Base-by-base conservation (phyloP, 2,888 invertebrate genomes). In the Nebria salina region DNA sequence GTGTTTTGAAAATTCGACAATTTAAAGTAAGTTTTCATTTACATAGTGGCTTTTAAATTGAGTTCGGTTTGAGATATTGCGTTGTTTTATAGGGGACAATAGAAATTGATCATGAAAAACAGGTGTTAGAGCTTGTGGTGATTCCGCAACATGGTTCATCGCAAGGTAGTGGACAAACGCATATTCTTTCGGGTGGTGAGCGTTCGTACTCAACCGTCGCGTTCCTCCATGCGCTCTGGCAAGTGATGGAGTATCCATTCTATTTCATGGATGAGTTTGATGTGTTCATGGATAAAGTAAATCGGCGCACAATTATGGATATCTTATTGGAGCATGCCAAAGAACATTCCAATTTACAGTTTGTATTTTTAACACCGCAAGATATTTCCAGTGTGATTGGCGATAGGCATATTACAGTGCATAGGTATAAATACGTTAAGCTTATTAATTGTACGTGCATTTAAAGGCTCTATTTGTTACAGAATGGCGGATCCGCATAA, bases 201-300 rank as follows among this genome's bases (percentile, higher is more conserved):
- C 92, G 97, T 81, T 97, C 97, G 1, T 99, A 95, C 90, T 94
- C 97, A n/a, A 98, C 98, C 0, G 95, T 98, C 9, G 96, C 97
- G 64, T 96, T 98, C 88, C 92, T 99, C 84, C 93, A 98, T 89
- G 93, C 98, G 43, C 91, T 99, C 54, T 99, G 99, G 99, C 95
- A 96, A 82, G 95, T 95, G 84, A 95, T 97, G 86, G 94, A 95
- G 86, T 93, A 96, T 86, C 98, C 99, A 0, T 98, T 99, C 89
- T 95, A 95, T 91, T 94, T 97, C 88, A 91, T 98, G 85, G 98
- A 98, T 88, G 98, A 99, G 91, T 98, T 98, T 87, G 98, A 98
- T 87, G 97, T 98, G 0, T 98, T 96, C 87, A 98, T 98, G 95
- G 97, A 97, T 88, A 94, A 95, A 89, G 92, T 96, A 76, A 97